These are phyloP conservation scores for Pelodiscus sinensis DNA, from an alignment of 2,113 vertebrate species.

Conservation along the genomic window DNA sequence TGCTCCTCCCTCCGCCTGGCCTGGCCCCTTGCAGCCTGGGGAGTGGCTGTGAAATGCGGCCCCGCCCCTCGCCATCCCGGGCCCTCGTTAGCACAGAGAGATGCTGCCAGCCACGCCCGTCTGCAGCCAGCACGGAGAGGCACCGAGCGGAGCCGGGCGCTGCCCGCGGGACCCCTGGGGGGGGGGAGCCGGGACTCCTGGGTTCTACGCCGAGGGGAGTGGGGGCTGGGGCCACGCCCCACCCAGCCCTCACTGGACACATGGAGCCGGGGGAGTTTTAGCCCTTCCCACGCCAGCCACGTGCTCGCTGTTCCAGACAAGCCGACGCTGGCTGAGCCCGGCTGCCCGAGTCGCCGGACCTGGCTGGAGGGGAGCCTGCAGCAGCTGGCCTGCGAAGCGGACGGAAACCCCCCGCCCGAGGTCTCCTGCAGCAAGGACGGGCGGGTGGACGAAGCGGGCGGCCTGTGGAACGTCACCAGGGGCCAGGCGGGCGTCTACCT, in stretches of 20 bases:
- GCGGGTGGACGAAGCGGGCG: background rate
- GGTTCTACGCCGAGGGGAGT: too few relatives aligned
- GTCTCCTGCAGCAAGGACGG: conserved; percentile 43
- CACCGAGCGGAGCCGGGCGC: too few relatives aligned
- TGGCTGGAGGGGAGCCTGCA: conserved; percentile 65
- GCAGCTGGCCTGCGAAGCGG: conserved; percentile 30
- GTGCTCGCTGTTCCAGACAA: conserved; percentile 55
- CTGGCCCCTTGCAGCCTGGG: too few relatives aligned
- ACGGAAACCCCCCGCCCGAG: conserved; percentile 50
- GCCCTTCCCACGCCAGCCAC: background rate
- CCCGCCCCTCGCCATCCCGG: background rate
- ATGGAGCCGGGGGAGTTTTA: background rate
- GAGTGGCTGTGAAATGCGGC: background rate
- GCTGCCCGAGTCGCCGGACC: conserved; percentile 61
- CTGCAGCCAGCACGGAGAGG: background rate
- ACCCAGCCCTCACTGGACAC: too few relatives aligned
- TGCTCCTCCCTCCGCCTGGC: too few relatives aligned
- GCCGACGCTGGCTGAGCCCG: conserved; percentile 59
- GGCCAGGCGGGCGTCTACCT: conserved; percentile 59
- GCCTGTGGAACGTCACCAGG: conserved; percentile 18
- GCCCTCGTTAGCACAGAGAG: background rate
- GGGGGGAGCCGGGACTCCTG: too few relatives aligned
- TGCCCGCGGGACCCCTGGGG: too few relatives aligned
- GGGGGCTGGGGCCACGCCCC: too few relatives aligned
- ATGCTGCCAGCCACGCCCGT: background rate